Base-by-base conservation (phyloP, 2,888 invertebrate species). In the Eupithecia tripunctaria region DNA sequence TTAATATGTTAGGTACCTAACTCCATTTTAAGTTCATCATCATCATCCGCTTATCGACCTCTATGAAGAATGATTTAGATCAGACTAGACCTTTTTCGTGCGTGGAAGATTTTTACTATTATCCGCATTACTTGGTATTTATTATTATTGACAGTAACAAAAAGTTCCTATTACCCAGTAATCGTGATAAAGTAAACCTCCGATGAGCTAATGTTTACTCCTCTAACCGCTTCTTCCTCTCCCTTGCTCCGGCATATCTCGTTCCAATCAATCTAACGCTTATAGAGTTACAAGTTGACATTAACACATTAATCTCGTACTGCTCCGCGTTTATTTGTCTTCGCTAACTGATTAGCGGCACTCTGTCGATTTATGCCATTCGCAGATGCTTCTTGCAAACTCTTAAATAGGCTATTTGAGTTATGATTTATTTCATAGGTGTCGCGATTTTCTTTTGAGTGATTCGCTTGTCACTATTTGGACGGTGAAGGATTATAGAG, bases 271-370 rank as follows among this genome's bases (percentile, higher is more conserved):
- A 88, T 88, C 88, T 84, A 85, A 79, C 86, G 82, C 83, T 82
- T 88, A 89, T 88, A 88, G 86, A 88, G 83, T 81, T 85, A 85
- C 85, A 82, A 85, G 84, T 82, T 84, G 88, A 84, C 87, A 84
- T 84, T 84, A 86, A 84, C 85, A 85, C 87, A 88, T 86, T 85
- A 81, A 85, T 88, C 83, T 83, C 79, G 74, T 76, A 78, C 79
- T 77, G 68, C 66, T 66, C 62, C 21, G 32, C 12, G 82, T 83
- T 84, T 82, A 85, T 85, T 83, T 84, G 84, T 85, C 83, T 80
- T 73, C 78, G 76, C 78, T 75, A 75, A 80, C 80, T 79, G 85
- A 85, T 83, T 69, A 73, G 73, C 74, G 72, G 74, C 74, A 56
- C 76, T 77, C 74, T 71, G 72, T 41, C 56, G 68, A 76, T 72